Evolutionary conservation across 2,888 invertebrate genomes (phyloP), one percentile per base, ranked within the genome.

Genomic region (Pollenia amentaria): DNA sequence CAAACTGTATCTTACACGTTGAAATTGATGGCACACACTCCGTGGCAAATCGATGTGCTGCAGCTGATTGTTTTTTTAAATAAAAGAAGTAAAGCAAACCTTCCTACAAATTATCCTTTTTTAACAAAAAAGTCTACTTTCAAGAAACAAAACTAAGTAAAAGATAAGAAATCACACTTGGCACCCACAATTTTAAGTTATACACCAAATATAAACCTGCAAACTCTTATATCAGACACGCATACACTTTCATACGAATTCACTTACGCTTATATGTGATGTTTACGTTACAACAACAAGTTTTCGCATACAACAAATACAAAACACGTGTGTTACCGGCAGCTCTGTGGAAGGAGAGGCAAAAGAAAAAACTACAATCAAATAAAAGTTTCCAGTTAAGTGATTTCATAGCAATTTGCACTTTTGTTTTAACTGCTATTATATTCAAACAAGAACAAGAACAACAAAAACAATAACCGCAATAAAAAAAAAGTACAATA

Each of bases 371-470:
- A 85, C 88, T 88, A 79, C 57, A 83, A 87, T 80, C 76, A 77
- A 89, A 91, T 91, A 91, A 91, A 91, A 90, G 89, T 91, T 89
- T 90, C 89, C 90, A 90, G 89, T 90, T 90, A 91, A 91, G 90
- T 91, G 91, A 91, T 91, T 91, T 90, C 88, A 88, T 82, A 90
- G 90, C 91, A 91, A 91, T 91, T 91, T 91, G 90, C 91, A 90
- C 91, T 90, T 90, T 84, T 87, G 87, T 85, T 80, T 60, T 76
- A 69, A 88, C 83, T 85, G 78, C 77, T 85, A 85, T 85, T 82
- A 72, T 83, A 80, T 86, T 79, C 62, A 78, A 85, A 82, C 48
- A 67, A 77, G 44, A 80, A 40, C 18, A 80, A 79, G 21, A 75
- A 51, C 9, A 75, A 57, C 12, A 64, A 48, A 16, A 75, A 44